phyloP scores from a whole-genome alignment of 2,113 vertebrate genomes.

The Amblyornis subalaris region DNA sequence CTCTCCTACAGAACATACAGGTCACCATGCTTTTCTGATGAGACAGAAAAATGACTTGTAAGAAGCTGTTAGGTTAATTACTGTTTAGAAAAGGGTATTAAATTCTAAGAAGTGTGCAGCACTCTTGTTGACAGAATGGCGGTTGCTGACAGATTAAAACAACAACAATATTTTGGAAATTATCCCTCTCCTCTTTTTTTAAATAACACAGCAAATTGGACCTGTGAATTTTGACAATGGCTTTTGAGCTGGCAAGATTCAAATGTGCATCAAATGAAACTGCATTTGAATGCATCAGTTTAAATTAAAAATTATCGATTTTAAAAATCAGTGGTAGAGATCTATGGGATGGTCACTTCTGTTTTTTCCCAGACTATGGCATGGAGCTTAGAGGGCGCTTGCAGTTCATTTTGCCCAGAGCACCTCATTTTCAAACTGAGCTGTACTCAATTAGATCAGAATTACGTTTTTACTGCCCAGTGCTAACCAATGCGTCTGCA shows the following conservation, averaged over 20 bases:
- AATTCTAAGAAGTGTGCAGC: constrained; percentile 40
- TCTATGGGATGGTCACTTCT: background rate
- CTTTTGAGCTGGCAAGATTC: background rate
- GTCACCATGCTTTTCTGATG: constrained; percentile 29
- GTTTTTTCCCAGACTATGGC: background rate
- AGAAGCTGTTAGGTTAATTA: constrained; percentile 67
- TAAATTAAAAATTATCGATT: background rate
- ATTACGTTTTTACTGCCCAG: background rate
- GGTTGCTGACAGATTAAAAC: constrained; percentile 16
- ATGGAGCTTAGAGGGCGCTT: background rate
- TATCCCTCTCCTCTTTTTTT: background rate
- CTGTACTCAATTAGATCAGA: background rate
- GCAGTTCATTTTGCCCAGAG: background rate
- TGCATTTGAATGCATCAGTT: background rate
- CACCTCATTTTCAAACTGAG: background rate
- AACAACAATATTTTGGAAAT: constrained; percentile 46
- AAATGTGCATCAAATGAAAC: background rate
- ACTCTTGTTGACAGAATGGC: constrained; percentile 13
- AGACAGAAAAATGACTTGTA: constrained; percentile 21
- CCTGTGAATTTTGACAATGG: background rate
- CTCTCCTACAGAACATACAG: background rate
- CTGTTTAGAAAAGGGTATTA: constrained; percentile 26
- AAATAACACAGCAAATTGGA: background rate
- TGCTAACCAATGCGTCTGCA: background rate
- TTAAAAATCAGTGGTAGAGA: background rate